Percentiles rank a stretch among this genome's conserved stretches.
These are phyloP conservation scores for Zaprionus lachaisei DNA, from an alignment of 1,140 invertebrate species.

Conservation along the genomic window DNA sequence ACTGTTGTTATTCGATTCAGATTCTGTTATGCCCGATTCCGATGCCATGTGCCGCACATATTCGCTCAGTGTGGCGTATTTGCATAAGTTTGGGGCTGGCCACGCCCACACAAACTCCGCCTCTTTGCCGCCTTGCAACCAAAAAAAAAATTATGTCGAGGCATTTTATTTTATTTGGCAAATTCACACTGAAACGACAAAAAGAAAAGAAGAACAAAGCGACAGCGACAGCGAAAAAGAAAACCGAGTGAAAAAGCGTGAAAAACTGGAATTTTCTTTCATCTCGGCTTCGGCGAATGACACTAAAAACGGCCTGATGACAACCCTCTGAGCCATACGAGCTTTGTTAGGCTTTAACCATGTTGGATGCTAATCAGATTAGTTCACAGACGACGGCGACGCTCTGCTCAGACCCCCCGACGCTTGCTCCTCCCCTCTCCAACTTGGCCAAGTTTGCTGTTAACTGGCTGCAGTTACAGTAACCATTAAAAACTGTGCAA, in stretches of 20 bases:
- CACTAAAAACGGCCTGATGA: constrained; percentile 31
- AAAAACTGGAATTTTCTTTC: constrained; percentile 35
- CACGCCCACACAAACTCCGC: constrained; percentile 4
- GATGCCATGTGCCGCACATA: constrained; percentile 37
- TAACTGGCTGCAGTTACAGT: neutral
- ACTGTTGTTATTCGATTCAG: constrained; percentile 42
- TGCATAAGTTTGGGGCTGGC: constrained; percentile 38
- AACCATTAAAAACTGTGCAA: neutral
- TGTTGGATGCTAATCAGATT: constrained; percentile 44
- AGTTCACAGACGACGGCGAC: constrained; percentile 12
- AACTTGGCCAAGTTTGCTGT: neutral
- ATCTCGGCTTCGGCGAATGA: constrained; percentile 23
- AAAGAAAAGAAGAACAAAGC: constrained; percentile 9
- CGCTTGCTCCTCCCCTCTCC: neutral
- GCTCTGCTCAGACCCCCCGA: neutral
- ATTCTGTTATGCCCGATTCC: constrained; percentile 26
- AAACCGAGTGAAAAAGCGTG: constrained; percentile 15
- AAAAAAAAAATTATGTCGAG: constrained; percentile 12
- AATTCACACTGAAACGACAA: constrained; percentile 30
- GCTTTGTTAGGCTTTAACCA: constrained; percentile 34
- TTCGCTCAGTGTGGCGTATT: constrained; percentile 38
- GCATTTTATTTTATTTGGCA: constrained; percentile 43
- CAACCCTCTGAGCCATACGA: constrained; percentile 37
- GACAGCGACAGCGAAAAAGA: neutral
- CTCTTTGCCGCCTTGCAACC: neutral